phyloP scores from a whole-genome alignment of 2,797 vertebrate genomes.

The Myioborus miniatus region DNA sequence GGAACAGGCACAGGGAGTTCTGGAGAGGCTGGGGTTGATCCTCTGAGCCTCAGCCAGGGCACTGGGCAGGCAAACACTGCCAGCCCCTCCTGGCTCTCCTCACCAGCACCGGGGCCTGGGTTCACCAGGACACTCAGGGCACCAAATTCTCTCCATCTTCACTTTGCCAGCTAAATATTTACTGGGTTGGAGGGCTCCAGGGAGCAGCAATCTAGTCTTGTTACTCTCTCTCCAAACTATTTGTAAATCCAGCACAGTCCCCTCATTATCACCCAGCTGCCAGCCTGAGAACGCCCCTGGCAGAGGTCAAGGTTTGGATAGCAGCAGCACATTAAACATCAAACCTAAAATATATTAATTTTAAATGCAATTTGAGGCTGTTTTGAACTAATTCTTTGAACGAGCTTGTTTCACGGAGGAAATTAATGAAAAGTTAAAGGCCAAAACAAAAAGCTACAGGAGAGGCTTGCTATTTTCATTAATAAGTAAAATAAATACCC shows the following conservation, averaged over 20 bases:
- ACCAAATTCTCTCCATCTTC: neutral
- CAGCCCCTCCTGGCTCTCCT: neutral
- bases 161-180: constrained; percentile 40
- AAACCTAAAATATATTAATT: neutral
- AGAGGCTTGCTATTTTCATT: neutral
- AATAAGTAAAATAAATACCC: neutral
- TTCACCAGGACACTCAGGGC: neutral
- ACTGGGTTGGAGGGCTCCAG: neutral
- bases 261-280: neutral
- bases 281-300: neutral
- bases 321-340: neutral
- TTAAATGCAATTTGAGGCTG: neutral
- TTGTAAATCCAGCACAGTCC: neutral
- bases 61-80: neutral
- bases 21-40: neutral
- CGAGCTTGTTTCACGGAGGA: neutral
- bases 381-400: neutral
- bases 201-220: neutral
- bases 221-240: neutral
- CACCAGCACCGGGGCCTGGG: neutral
- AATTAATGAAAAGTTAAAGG: neutral
- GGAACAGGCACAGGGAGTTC: neutral
- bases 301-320: neutral
- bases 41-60: neutral
- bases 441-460: neutral